Conservation (phyloP, 1,140 invertebrate genomes). For the Agrypnia vestita region DNA sequence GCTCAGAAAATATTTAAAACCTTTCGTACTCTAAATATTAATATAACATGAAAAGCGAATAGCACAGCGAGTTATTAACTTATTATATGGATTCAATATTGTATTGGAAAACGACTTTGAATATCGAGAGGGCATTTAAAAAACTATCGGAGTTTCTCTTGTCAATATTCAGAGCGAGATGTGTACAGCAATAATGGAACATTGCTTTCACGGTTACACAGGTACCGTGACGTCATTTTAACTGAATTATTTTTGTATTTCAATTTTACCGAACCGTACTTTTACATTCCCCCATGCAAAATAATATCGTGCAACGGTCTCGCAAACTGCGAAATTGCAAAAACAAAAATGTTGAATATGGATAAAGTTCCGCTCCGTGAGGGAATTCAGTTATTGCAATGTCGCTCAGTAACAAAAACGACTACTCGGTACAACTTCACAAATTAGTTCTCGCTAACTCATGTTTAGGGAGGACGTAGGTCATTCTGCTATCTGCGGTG, state of each 20-base stretch:
- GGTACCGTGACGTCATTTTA: no score
- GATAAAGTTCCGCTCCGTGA: slow-evolving; percentile 18
- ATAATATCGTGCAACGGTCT: neutral
- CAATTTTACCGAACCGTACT: neutral
- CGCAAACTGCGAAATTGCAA: slow-evolving; percentile 37
- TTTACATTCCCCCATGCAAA: neutral
- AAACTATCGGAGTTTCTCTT: no score
- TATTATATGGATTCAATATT: no score
- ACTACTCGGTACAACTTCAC: slow-evolving; percentile 50
- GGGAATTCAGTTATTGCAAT: slow-evolving; percentile 59
- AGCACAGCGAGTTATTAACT: no score
- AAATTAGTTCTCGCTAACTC: slow-evolving; percentile 59
- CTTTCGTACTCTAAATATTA: no score
- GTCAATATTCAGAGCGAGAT: neutral
- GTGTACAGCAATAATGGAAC: neutral
- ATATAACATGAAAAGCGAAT: no score
- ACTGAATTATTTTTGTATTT: no score
- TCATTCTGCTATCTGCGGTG: slow-evolving; percentile 48
- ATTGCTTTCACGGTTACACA: no score
- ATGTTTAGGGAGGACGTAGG: slow-evolving; percentile 47
- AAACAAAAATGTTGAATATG: slow-evolving; percentile 44
- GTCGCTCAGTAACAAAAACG: slow-evolving; percentile 58
- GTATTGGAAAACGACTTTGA: no score
- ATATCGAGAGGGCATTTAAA: no score
- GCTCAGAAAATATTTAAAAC: no score